Conservation (phyloP, 2,113 vertebrate species). For the Clinocottus analis region DNA sequence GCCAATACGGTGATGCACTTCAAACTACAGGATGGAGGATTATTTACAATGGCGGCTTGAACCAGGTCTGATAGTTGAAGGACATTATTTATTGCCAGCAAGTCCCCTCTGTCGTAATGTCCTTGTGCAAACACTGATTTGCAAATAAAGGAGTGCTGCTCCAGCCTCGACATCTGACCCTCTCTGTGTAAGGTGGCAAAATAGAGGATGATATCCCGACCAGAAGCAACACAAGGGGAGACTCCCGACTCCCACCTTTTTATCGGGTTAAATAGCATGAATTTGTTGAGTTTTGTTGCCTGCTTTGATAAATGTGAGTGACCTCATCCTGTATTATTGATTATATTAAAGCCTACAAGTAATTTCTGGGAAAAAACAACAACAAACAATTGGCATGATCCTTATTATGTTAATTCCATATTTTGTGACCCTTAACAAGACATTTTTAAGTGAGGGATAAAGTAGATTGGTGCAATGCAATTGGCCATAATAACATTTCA, state of each 20-base stretch:
- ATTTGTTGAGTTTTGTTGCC: not conserved
- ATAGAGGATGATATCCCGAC: conserved; percentile 11
- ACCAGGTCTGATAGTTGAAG: conserved; percentile 11
- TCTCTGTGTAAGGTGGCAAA: not conserved
- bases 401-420: not conserved
- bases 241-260: not conserved
- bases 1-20: not conserved
- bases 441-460: not conserved
- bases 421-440: not conserved
- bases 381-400: not conserved
- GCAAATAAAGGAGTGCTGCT: conserved; percentile 21
- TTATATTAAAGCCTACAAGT: not conserved
- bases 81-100: conserved; percentile 14
- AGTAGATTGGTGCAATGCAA: too few species aligned
- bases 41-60: conserved; percentile 20
- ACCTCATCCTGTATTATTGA: not conserved
- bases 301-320: not conserved
- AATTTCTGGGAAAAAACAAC: conserved; percentile 12
- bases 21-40: not conserved
- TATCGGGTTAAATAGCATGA: conserved; percentile 19
- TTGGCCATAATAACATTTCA: too few species aligned
- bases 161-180: conserved; percentile 50
- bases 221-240: not conserved
- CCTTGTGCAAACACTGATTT: conserved; percentile 48
- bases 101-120: not conserved